These are phyloP conservation scores for Upupa epops DNA, from an alignment of 2,113 vertebrate species.

Conservation along the genomic window DNA sequence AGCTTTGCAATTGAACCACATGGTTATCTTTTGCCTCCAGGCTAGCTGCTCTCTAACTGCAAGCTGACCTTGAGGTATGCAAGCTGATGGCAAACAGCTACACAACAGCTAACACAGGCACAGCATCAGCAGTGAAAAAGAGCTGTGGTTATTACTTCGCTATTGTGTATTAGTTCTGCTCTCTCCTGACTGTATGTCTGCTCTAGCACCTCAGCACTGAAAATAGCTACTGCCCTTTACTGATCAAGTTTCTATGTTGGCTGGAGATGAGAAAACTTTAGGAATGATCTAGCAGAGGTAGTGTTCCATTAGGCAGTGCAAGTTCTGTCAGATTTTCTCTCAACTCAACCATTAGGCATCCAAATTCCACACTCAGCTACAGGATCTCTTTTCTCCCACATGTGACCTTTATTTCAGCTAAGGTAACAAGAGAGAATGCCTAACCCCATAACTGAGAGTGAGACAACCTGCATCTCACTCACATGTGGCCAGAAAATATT, in stretches of 20 bases:
- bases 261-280: background rate
- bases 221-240: background rate
- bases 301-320: background rate
- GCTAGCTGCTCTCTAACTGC: background rate
- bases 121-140: background rate
- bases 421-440: background rate
- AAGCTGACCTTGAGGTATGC: conserved; percentile 29
- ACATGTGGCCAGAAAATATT: background rate
- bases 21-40: conserved; percentile 17
- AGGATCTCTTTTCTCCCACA: background rate
- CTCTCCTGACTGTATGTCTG: background rate
- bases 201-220: background rate
- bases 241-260: background rate
- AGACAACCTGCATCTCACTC: background rate
- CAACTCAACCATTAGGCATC: background rate
- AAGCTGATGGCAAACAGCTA: background rate
- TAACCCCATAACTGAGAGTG: background rate
- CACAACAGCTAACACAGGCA: background rate
- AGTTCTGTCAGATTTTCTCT: background rate
- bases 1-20: conserved; percentile 5
- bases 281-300: background rate
- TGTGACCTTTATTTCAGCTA: background rate
- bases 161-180: background rate
- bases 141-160: background rate
- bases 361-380: background rate